Evolutionary conservation across 2,113 vertebrate species (phyloP), one percentile per base, ranked within the genome.

Genomic region (Scalopus aquaticus): DNA sequence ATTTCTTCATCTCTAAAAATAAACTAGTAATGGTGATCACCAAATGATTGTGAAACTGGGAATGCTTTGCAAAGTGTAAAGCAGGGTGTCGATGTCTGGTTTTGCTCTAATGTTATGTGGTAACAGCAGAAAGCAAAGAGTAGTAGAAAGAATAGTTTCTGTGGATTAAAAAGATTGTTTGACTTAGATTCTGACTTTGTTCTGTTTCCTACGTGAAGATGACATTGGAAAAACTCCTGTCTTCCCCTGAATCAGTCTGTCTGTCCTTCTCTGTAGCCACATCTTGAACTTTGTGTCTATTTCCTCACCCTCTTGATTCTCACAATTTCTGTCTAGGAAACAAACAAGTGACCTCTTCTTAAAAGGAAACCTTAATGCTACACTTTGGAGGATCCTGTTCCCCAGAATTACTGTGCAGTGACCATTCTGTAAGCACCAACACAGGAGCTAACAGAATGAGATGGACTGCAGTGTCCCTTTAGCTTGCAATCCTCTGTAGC

Each of bases 1-100:
- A 84, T 81, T 85, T 77, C 73, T 96, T 95, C 76, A 30, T 82
- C 73, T 96, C 51, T 82, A 88, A 89, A 80, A 42, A 62, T 37
- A 93, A 26, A 76, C n/a, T 65, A 10, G 37, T 84, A 42, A 3
- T 62, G 35, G 32, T 19, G 60, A 39, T 39, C 30, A 26, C 60
- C 60, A 69, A 65, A 58, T 10, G 13, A 37, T 22, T 60, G 15
- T 69, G 74, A 92, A 80, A 49, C 69, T 88, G 49, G 28, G 49
- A 70, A 65, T 11, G 30, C 56, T 90, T 65, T 85, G 58, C 46
- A 54, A 49, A 83, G 24, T 62, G 73, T n/a, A 51, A 82, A 30
- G 24, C 12, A 28, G 12, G 26, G 51, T 56, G 32, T 22, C 70
- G 90, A 70, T 83, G 32, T 87, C 91, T 39, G 1, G 11, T 76